Conservation (phyloP, 1,140 invertebrate genomes). For the Anoplophora glabripennis region DNA sequence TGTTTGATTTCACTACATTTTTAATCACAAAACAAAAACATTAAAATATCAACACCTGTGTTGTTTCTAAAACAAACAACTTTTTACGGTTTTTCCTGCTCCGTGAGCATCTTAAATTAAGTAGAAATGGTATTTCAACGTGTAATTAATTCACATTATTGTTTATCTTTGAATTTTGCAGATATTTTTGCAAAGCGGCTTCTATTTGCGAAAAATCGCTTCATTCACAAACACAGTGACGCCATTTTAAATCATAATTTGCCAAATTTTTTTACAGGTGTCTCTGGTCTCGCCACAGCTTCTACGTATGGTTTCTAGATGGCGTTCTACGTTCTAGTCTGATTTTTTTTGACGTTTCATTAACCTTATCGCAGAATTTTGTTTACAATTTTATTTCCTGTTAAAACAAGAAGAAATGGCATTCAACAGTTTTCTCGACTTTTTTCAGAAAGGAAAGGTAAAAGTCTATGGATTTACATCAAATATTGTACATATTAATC, state of each 20-base stretch:
- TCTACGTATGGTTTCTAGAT: background rate
- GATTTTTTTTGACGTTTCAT: conserved; percentile 1
- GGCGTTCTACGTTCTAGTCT: background rate
- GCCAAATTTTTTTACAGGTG: conserved; percentile 11
- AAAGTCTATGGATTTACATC: conserved; percentile 13
- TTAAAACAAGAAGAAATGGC: conserved; percentile 50
- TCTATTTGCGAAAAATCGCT: conserved; percentile 4
- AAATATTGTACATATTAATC: too few species aligned
- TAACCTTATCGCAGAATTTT: background rate
- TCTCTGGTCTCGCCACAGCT: background rate
- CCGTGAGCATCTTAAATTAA: conserved; percentile 3
- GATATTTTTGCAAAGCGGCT: conserved; percentile 6
- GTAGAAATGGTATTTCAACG: background rate
- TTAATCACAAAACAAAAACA: conserved; percentile 2
- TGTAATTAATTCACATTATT: background rate
- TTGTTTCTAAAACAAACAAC: background rate
- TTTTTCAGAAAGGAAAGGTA: conserved; percentile 81
- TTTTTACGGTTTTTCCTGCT: conserved; percentile 5
- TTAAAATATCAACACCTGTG: background rate
- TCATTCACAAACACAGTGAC: conserved; percentile 28
- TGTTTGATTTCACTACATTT: conserved; percentile 10
- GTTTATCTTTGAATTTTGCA: conserved; percentile 6
- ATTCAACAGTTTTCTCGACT: conserved; percentile 71
- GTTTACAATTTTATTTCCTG: conserved; percentile 2
- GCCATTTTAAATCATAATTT: conserved; percentile 26